phyloP scores from a whole-genome alignment of 64 coral and sea anemone genomes.

The Actinia tenebrosa region DNA sequence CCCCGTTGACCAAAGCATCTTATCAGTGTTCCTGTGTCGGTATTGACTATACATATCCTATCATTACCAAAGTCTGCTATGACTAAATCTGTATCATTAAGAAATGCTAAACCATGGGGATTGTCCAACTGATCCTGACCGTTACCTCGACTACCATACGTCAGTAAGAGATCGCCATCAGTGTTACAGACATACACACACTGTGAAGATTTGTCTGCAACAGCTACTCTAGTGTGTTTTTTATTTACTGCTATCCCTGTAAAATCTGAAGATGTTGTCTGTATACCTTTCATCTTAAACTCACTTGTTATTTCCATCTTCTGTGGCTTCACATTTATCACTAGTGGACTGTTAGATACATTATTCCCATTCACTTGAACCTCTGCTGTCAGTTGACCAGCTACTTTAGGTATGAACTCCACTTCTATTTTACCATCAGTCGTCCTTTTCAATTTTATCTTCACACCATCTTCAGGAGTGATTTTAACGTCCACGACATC shows the following conservation, averaged over 20 bases:
- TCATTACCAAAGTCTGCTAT: neutral
- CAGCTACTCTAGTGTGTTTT: neutral
- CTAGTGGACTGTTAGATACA: slow-evolving; percentile 9
- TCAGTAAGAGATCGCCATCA: neutral
- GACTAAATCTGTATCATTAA: neutral
- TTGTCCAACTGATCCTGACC: neutral
- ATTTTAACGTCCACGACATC: neutral
- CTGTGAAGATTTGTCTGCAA: neutral
- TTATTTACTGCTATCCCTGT: slow-evolving; percentile 12
- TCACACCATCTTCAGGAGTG: neutral
- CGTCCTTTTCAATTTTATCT: neutral
- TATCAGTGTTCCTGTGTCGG: neutral
- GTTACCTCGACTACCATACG: slow-evolving; percentile 10
- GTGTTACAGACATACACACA: neutral
- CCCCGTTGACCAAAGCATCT: neutral
- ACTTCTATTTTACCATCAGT: neutral
- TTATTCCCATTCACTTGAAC: slow-evolving; percentile 14
- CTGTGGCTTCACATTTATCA: neutral
- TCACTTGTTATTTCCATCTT: neutral
- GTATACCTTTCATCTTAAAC: neutral
- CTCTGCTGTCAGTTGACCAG: slow-evolving; percentile 15
- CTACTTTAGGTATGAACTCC: neutral
- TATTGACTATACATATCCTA: slow-evolving; percentile 4
- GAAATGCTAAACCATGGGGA: neutral
- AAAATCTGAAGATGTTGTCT: neutral